phyloP scores from a whole-genome alignment of 1,140 invertebrate genomes.

The Drosophila lacteicornis region DNA sequence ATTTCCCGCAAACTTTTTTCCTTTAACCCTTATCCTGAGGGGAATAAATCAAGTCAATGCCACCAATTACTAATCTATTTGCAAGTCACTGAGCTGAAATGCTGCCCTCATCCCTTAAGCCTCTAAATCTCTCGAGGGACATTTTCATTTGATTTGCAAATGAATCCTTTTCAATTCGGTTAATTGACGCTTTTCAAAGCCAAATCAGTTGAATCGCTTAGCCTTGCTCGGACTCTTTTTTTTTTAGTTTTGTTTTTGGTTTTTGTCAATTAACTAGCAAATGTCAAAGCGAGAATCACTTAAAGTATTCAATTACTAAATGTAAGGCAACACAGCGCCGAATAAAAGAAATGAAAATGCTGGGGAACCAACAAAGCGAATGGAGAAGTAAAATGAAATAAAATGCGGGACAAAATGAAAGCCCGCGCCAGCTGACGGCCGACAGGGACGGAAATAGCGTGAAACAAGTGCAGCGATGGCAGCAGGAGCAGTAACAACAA shows the following conservation, averaged over 20 bases:
- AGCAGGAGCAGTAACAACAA: constrained; percentile 45
- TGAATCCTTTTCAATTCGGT: constrained; percentile 36
- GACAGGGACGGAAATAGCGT: constrained; percentile 49
- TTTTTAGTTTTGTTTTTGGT: constrained; percentile 2
- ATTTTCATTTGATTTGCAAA: constrained; percentile 28
- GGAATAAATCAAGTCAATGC: constrained; percentile 26
- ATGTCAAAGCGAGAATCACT: constrained; percentile 68
- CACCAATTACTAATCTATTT: constrained; percentile 43
- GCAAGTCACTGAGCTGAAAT: constrained; percentile 23
- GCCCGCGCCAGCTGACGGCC: constrained; percentile 38
- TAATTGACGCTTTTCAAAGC: constrained; percentile 22
- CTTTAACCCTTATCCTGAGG: not conserved
- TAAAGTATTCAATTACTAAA: constrained; percentile 79
- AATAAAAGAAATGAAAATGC: constrained; percentile 38
- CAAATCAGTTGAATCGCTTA: constrained; percentile 31
- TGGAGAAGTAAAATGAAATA: constrained; percentile 60
- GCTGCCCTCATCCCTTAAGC: constrained; percentile 9
- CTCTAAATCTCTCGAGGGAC: not conserved
- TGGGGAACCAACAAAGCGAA: constrained; percentile 36
- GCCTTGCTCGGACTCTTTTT: constrained; percentile 31
- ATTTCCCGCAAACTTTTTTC: not conserved
- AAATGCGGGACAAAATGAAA: constrained; percentile 63
- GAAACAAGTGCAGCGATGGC: constrained; percentile 48
- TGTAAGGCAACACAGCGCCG: constrained; percentile 50
- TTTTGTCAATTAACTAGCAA: constrained; percentile 61